phyloP scores from a whole-genome alignment of 2,797 vertebrate genomes.

The Microctenopoma lineatum region DNA sequence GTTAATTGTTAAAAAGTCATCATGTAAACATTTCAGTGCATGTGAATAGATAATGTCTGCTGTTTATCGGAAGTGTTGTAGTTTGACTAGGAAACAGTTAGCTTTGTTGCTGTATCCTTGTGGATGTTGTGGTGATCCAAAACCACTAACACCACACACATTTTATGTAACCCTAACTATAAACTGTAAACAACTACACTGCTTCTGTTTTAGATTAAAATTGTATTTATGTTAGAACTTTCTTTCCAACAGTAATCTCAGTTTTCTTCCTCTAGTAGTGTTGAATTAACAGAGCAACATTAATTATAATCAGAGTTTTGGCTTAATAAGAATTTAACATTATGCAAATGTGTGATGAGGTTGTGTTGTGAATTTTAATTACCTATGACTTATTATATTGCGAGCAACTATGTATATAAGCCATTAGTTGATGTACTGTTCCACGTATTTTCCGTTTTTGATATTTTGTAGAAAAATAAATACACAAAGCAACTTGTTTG shows the following conservation, averaged over 20 bases:
- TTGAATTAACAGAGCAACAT: slow-evolving; percentile 1
- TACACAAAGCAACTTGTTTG: background rate
- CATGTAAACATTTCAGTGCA: slow-evolving; percentile 41
- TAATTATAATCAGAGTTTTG: background rate
- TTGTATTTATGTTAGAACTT: slow-evolving; percentile 8
- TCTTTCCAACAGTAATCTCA: slow-evolving; percentile 1
- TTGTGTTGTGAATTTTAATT: slow-evolving; percentile 20
- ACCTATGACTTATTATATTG: background rate
- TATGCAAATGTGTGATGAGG: slow-evolving; percentile 25
- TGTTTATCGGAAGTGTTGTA: slow-evolving; percentile 37
- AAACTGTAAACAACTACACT: slow-evolving; percentile 28
- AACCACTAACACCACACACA: background rate
- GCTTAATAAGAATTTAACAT: slow-evolving; percentile 9
- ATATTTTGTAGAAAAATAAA: slow-evolving; percentile 62
- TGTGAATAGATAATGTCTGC: slow-evolving; percentile 35
- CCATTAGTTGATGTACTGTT: slow-evolving; percentile 8
- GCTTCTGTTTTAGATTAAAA: slow-evolving; percentile 30
- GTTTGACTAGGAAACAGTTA: slow-evolving; percentile 30
- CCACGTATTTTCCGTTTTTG: slow-evolving; percentile 28
- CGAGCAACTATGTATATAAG: slow-evolving; percentile 28
- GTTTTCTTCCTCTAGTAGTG: background rate
- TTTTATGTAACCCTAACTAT: slow-evolving; percentile 18
- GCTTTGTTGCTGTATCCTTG: slow-evolving; percentile 27
- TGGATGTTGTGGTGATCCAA: slow-evolving; percentile 11
- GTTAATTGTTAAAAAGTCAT: slow-evolving; percentile 2